These are phyloP conservation scores for Pedionomus torquatus DNA, from an alignment of 2,113 vertebrate species.

Conservation along the genomic window DNA sequence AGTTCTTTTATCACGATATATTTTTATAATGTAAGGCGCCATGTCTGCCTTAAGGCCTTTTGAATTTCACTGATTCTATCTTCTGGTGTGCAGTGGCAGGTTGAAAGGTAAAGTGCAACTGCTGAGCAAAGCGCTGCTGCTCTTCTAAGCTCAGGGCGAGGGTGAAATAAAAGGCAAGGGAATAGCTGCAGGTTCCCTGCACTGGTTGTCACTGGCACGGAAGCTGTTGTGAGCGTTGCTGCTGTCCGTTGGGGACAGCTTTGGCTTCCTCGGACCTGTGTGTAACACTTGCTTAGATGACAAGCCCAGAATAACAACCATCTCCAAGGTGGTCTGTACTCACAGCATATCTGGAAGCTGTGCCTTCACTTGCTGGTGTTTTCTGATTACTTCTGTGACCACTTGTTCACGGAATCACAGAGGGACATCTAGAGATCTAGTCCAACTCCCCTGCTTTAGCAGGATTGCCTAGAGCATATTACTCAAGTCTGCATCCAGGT, in stretches of 20 bases:
- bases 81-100: neutral
- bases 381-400: neutral
- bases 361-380: neutral
- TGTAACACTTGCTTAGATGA: accelerated
- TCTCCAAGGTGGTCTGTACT: neutral
- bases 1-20: neutral
- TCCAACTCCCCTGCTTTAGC: too few relatives aligned
- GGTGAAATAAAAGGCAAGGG: neutral
- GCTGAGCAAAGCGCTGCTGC: neutral
- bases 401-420: neutral
- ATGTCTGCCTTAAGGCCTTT: neutral
- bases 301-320: accelerated
- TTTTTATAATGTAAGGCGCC: neutral
- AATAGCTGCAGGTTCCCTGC: neutral
- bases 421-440: too few relatives aligned
- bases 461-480: too few relatives aligned
- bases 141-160: neutral
- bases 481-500: too few relatives aligned
- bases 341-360: neutral
- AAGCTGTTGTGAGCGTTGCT: accelerated
- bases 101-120: neutral
- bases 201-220: neutral
- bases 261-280: neutral
- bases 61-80: neutral
- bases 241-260: neutral